Conservation (phyloP, 2,797 vertebrate genomes). For the Aselliscus stoliczkanus region DNA sequence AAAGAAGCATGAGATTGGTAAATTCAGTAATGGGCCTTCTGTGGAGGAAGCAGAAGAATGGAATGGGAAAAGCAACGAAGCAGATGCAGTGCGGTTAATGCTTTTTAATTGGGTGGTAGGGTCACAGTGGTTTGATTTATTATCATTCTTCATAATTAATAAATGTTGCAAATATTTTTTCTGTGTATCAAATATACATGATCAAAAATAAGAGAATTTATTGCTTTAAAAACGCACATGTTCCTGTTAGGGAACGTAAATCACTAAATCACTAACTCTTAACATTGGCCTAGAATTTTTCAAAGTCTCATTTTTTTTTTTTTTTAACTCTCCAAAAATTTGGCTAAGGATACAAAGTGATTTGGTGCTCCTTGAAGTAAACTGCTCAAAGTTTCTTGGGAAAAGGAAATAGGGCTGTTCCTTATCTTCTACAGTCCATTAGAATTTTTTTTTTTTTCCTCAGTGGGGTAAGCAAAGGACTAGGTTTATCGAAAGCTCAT, state of each 20-base stretch:
- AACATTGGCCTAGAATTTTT: neutral
- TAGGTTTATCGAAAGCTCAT: neutral
- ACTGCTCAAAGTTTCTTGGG: neutral
- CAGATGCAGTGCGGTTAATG: neutral
- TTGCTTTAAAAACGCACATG: neutral
- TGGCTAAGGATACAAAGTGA: neutral
- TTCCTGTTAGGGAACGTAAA: neutral
- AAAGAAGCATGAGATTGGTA: neutral
- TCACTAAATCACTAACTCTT: neutral
- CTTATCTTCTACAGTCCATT: neutral
- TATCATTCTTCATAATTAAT: neutral
- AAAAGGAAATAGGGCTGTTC: neutral
- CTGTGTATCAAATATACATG: neutral
- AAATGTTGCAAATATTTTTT: neutral
- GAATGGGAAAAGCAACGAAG: neutral
- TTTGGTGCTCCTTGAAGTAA: neutral
- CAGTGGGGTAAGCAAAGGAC: neutral
- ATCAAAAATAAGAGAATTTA: neutral
- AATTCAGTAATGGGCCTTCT: neutral
- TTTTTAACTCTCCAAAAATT: neutral
- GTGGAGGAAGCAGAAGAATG: neutral
- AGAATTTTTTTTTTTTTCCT: neutral
- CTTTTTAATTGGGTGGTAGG: neutral
- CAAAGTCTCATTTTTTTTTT: neutral
- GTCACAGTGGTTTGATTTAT: neutral